phyloP scores from a whole-genome alignment of 2,888 invertebrate species.

The Chirona hameri region DNA sequence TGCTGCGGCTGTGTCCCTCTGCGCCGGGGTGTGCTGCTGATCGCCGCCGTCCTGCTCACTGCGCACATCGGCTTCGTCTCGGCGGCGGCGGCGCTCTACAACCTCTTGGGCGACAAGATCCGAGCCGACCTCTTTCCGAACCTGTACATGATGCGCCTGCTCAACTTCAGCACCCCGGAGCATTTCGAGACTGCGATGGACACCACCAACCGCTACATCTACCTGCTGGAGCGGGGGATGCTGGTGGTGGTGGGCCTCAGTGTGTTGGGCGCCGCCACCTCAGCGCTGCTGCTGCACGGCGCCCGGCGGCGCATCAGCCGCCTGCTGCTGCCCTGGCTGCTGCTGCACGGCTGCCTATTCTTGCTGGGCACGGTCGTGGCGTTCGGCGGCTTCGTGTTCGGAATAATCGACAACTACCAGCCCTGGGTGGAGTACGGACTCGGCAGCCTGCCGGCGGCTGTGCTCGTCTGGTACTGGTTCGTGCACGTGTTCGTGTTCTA shows the following conservation, averaged over 20 bases:
- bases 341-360: conserved; percentile 5
- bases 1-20: background rate
- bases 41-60: background rate
- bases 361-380: background rate
- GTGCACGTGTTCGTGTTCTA: conserved; percentile 6
- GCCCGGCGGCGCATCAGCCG: background rate
- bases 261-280: background rate
- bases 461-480: conserved; percentile 8
- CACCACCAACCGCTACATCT: background rate
- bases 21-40: background rate
- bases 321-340: conserved; percentile 23
- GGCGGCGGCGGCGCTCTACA: background rate
- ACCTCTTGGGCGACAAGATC: background rate
- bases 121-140: background rate
- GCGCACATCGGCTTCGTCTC: background rate
- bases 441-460: background rate
- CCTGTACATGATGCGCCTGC: background rate
- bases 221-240: background rate
- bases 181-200: background rate
- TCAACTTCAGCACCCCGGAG: background rate
- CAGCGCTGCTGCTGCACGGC: conserved; percentile 7
- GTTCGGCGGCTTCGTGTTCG: background rate
- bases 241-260: conserved; percentile 3
- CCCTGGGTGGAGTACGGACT: background rate
- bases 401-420: background rate